phyloP scores from a whole-genome alignment of 2,888 invertebrate species.

The Cephus rjabovi region DNA sequence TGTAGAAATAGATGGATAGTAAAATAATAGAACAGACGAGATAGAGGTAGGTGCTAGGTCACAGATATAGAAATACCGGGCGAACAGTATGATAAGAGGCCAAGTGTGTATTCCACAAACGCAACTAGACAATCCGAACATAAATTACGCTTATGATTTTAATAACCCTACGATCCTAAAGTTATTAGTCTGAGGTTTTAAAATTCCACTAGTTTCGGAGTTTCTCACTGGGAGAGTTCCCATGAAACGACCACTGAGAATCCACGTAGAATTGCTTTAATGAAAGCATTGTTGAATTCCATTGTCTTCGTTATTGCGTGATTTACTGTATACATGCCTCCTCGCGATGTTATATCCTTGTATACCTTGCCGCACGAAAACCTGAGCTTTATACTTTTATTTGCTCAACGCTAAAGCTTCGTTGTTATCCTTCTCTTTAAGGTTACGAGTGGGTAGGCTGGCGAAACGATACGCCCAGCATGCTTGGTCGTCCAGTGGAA shows the following conservation, averaged over 20 bases:
- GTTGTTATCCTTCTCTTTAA: conserved; percentile 50
- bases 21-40: not conserved
- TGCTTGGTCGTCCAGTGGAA: conserved; percentile 76
- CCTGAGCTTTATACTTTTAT: not conserved
- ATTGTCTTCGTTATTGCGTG: conserved; percentile 38
- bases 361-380: not conserved
- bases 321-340: conserved; percentile 17
- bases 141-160: not conserved
- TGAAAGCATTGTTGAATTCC: conserved; percentile 10
- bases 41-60: not conserved
- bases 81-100: not conserved
- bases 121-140: not conserved
- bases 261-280: conserved; percentile 1
- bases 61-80: not conserved
- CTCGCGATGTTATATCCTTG: not conserved
- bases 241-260: not conserved
- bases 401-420: not conserved
- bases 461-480: conserved; percentile 76
- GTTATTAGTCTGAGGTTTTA: not conserved
- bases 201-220: not conserved
- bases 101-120: not conserved
- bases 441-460: conserved; percentile 90
- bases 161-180: not conserved
- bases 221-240: not conserved
- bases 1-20: not conserved